phyloP scores from a whole-genome alignment of 2,888 invertebrate species.

The Mythimna loreyi region DNA sequence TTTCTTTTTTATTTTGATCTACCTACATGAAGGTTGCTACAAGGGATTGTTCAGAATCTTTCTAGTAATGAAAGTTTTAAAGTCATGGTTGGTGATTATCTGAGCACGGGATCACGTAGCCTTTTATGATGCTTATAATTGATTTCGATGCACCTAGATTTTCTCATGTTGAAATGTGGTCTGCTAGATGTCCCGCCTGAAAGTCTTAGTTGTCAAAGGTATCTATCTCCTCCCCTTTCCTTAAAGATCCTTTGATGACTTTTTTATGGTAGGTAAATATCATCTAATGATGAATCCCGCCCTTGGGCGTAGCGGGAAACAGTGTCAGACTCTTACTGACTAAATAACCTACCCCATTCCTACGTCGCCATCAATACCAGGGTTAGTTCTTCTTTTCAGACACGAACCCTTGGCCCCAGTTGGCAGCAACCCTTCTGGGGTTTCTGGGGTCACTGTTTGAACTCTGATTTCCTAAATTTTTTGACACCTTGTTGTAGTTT shows the following conservation, averaged over 20 bases:
- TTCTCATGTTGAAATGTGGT: constrained; percentile 1
- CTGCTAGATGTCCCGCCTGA: not conserved
- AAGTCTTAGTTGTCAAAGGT: not conserved
- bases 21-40: too few relatives aligned
- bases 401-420: too few relatives aligned
- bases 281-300: too few relatives aligned
- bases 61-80: not conserved
- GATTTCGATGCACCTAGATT: not conserved
- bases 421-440: too few relatives aligned
- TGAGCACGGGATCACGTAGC: not conserved
- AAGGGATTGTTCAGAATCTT: constrained; percentile 3
- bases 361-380: too few relatives aligned
- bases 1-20: too few relatives aligned
- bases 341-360: too few relatives aligned
- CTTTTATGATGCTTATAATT: constrained; percentile 1
- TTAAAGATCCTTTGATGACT: not conserved
- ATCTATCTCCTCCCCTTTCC: too few relatives aligned
- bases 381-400: too few relatives aligned
- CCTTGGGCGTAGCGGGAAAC: too few relatives aligned
- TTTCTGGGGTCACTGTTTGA: constrained; percentile 6
- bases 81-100: not conserved
- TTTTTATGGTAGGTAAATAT: too few relatives aligned
- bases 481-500: constrained; percentile 2
- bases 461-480: not conserved
- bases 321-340: too few relatives aligned